These are phyloP conservation scores for Minunthozetes semirufus DNA, from an alignment of 2,888 invertebrate genomes.

Conservation along the genomic window DNA sequence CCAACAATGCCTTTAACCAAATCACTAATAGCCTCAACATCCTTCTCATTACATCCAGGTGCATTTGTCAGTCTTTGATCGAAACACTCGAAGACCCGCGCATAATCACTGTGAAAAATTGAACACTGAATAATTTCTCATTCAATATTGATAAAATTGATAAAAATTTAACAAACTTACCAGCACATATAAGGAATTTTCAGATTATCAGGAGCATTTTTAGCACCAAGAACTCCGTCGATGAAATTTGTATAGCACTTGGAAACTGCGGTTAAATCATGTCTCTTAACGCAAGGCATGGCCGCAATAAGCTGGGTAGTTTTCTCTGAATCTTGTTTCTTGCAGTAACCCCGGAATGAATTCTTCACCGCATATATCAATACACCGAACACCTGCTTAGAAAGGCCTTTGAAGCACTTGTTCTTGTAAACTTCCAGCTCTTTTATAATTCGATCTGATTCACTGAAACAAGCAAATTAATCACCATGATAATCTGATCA, in stretches of 20 bases:
- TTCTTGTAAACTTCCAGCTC: neutral
- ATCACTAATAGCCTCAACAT: neutral
- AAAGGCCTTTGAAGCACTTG: neutral
- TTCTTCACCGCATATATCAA: neutral
- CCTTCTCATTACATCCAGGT: neutral
- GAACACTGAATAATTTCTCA: neutral
- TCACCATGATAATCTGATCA: too few species aligned
- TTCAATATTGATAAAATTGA: neutral
- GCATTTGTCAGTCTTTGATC: neutral
- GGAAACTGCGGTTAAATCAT: neutral
- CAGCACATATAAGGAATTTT: neutral
- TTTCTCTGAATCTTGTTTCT: neutral
- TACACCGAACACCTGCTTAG: neutral
- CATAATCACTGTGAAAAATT: neutral
- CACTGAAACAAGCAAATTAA: neutral
- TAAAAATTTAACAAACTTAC: neutral
- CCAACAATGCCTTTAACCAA: neutral
- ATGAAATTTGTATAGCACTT: conserved; percentile 4
- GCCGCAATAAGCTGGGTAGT: neutral
- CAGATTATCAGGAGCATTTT: neutral
- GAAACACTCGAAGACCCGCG: neutral
- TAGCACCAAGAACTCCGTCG: neutral
- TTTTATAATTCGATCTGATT: neutral
- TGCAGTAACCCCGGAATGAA: neutral
- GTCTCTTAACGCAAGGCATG: neutral